Conservation (phyloP, 2,888 invertebrate species). For the Drosophila merina region DNA sequence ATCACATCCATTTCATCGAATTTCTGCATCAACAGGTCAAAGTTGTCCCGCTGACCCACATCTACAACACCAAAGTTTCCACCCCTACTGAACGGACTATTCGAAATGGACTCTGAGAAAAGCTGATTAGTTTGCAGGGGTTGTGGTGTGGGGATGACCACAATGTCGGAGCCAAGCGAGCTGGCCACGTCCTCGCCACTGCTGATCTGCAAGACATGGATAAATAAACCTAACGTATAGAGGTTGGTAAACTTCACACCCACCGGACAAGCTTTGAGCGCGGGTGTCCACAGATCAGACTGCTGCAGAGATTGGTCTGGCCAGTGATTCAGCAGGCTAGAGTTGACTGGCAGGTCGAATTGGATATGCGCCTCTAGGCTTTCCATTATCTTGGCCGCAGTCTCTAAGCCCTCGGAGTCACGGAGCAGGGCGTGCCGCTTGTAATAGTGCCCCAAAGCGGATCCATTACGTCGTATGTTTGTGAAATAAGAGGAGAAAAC, state of each 20-base stretch:
- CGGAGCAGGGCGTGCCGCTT: slow-evolving; percentile 91
- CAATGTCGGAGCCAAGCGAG: slow-evolving; percentile 85
- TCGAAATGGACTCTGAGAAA: slow-evolving; percentile 83
- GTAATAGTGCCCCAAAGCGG: slow-evolving; percentile 92
- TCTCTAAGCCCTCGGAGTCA: slow-evolving; percentile 92
- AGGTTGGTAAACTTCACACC: neutral
- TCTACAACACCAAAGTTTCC: slow-evolving; percentile 80
- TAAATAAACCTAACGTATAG: neutral
- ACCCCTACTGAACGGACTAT: slow-evolving; percentile 81
- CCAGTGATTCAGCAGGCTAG: slow-evolving; percentile 95
- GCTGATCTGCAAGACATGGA: slow-evolving; percentile 84
- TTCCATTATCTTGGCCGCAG: slow-evolving; percentile 90
- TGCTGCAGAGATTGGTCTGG: slow-evolving; percentile 91
- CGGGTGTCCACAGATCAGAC: slow-evolving; percentile 93
- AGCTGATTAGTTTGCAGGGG: slow-evolving; percentile 81
- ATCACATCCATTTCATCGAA: slow-evolving; percentile 84
- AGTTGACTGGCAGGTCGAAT: slow-evolving; percentile 91
- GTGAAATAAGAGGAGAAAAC: slow-evolving; percentile 93
- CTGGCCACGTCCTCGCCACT: slow-evolving; percentile 92
- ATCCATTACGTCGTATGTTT: slow-evolving; percentile 91
- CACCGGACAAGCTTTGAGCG: slow-evolving; percentile 90
- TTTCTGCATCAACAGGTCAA: slow-evolving; percentile 83
- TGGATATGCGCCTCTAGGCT: slow-evolving; percentile 90
- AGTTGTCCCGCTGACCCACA: slow-evolving; percentile 76
- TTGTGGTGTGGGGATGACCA: slow-evolving; percentile 81